Evolutionary conservation across 2,797 vertebrate species (phyloP).

Genomic region (Coranthus polyacanthus): DNA sequence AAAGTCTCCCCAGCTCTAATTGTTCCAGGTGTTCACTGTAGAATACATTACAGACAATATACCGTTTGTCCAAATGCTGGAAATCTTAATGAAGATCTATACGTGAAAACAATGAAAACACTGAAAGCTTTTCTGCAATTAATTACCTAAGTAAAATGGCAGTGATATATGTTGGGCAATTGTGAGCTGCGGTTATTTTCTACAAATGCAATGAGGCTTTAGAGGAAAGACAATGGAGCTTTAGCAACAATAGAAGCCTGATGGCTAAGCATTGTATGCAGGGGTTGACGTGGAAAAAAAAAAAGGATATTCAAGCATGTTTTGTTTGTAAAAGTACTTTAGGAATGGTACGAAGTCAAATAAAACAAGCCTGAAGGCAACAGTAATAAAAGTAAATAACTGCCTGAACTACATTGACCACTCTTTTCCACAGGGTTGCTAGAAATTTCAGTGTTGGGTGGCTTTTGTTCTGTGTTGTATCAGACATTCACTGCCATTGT

Average conservation of each 20-base stretch:
- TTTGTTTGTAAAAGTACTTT: conserved; percentile 42
- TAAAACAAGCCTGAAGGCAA: conserved; percentile 14
- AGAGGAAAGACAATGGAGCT: conserved; percentile 55
- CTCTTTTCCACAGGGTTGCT: conserved; percentile 3
- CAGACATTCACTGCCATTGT: conserved; percentile 7
- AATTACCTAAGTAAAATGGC: conserved; percentile 47
- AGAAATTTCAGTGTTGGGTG: not conserved
- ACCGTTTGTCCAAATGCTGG: conserved; percentile 13
- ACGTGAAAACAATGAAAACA: conserved; percentile 43
- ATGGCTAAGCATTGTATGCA: conserved; percentile 30
- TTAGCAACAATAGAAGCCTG: conserved; percentile 31
- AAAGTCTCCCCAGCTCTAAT: conserved; percentile 19
- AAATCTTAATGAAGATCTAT: conserved; percentile 51
- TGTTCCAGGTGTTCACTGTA: conserved; percentile 33
- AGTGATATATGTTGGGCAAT: conserved; percentile 48
- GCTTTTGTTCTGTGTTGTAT: conserved; percentile 19
- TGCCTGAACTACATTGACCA: conserved; percentile 21
- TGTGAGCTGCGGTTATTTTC: conserved; percentile 40
- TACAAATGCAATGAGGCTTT: conserved; percentile 38
- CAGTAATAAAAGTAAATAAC: conserved; percentile 8
- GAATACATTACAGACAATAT: conserved; percentile 39
- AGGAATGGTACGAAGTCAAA: conserved; percentile 20
- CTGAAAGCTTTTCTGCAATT: conserved; percentile 27
- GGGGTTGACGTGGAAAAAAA: conserved; percentile 23
- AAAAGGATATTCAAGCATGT: not conserved